These are phyloP conservation scores for Morinoia aosen DNA, from an alignment of 2,888 invertebrate genomes.

Conservation along the genomic window DNA sequence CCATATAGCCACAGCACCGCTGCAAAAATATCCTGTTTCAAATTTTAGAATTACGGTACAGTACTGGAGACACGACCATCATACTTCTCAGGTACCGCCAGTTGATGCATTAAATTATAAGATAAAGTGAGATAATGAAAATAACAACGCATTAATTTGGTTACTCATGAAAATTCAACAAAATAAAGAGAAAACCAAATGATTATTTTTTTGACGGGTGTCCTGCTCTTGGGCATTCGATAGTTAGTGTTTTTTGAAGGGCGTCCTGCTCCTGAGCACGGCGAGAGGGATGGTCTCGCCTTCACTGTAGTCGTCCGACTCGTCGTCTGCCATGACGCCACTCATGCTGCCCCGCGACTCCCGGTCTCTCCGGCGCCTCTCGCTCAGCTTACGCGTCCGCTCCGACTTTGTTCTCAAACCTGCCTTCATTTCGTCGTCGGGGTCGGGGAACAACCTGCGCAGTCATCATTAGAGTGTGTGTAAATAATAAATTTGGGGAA, in stretches of 20 bases:
- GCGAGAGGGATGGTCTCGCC: neutral
- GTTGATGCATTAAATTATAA: neutral
- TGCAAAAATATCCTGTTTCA: neutral
- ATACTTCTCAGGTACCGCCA: neutral
- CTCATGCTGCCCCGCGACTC: constrained; percentile 24
- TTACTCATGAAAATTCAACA: neutral
- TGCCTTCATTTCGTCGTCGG: neutral
- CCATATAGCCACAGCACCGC: neutral
- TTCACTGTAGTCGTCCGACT: constrained; percentile 21
- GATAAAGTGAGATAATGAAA: neutral
- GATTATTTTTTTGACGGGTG: neutral
- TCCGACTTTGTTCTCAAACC: neutral
- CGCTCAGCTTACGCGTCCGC: neutral
- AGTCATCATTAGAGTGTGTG: neutral
- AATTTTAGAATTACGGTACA: neutral
- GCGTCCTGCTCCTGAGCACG: neutral
- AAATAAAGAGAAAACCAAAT: neutral
- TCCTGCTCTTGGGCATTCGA: neutral
- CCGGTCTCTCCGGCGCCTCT: neutral
- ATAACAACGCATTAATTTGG: neutral
- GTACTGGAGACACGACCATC: neutral
- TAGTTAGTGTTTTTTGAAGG: neutral
- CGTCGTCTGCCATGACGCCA: constrained; percentile 41
- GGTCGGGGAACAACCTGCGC: neutral
- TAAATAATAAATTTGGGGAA: neutral